These are phyloP conservation scores for Leucania comma DNA, from an alignment of 2,888 invertebrate genomes.

Conservation along the genomic window DNA sequence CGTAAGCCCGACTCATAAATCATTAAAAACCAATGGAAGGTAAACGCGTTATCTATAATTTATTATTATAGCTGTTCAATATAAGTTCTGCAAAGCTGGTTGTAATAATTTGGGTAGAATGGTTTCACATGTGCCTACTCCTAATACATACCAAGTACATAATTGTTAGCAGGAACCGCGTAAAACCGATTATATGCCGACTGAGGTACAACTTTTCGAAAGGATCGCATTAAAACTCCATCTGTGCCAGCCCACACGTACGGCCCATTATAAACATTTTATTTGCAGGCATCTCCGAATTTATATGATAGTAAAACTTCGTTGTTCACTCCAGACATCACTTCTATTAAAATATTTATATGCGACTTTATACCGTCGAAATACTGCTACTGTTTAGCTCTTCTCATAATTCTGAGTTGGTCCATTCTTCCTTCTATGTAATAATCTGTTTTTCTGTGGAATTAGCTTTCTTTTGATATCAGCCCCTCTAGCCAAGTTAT, in stretches of 20 bases:
- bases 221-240: conserved; percentile 42
- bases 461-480: too few species aligned
- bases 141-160: not conserved
- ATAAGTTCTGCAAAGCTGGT: not conserved
- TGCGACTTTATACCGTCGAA: not conserved
- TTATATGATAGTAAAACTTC: conserved; percentile 26
- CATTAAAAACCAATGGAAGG: not conserved
- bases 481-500: too few species aligned
- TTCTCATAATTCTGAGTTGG: too few species aligned
- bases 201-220: conserved; percentile 29
- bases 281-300: conserved; percentile 16
- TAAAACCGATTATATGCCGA: conserved; percentile 25
- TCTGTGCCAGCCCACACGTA: conserved; percentile 5
- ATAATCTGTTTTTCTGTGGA: too few species aligned
- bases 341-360: conserved; percentile 23
- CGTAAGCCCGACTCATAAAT: conserved; percentile 9
- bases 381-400: too few species aligned
- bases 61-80: not conserved
- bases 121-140: not conserved
- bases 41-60: not conserved
- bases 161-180: conserved; percentile 1
- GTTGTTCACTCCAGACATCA: conserved; percentile 1
- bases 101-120: not conserved
- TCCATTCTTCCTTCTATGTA: too few species aligned
- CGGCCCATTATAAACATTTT: conserved; percentile 30